Conservation (phyloP, 2,888 invertebrate species). For the Rhodophaea formosa region DNA sequence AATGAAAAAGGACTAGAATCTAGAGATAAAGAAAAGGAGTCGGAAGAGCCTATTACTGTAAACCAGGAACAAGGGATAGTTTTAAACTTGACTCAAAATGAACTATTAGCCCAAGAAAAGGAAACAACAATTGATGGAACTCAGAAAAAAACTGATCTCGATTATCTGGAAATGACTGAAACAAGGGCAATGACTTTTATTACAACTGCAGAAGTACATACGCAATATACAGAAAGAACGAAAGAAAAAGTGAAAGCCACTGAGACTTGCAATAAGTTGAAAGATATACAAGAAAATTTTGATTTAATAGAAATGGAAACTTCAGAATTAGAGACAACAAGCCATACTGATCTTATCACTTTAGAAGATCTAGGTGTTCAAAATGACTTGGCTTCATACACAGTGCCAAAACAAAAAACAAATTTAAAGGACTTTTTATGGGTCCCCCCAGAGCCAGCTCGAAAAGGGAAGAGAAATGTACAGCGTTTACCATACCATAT, state of each 20-base stretch:
- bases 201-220: not conserved
- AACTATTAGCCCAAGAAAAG: not conserved
- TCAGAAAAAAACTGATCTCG: not conserved
- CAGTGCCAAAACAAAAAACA: not conserved
- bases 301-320: conserved; percentile 1
- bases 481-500: conserved; percentile 14
- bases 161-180: not conserved
- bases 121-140: not conserved
- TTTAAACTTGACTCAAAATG: not conserved
- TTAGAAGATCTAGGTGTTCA: conserved; percentile 1
- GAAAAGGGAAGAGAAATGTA: conserved; percentile 16
- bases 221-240: not conserved
- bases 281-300: not conserved
- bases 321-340: not conserved
- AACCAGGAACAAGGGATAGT: not conserved
- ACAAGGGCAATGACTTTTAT: not conserved
- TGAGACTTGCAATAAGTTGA: conserved; percentile 2
- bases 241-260: not conserved
- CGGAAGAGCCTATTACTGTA: not conserved
- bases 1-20: conserved; percentile 4
- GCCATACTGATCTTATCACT: not conserved
- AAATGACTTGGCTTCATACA: not conserved
- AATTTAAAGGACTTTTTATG: not conserved
- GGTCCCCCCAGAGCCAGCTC: not conserved
- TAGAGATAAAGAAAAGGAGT: not conserved